Conservation (phyloP, 2,113 vertebrate genomes). For the Copsychus sechellarum region DNA sequence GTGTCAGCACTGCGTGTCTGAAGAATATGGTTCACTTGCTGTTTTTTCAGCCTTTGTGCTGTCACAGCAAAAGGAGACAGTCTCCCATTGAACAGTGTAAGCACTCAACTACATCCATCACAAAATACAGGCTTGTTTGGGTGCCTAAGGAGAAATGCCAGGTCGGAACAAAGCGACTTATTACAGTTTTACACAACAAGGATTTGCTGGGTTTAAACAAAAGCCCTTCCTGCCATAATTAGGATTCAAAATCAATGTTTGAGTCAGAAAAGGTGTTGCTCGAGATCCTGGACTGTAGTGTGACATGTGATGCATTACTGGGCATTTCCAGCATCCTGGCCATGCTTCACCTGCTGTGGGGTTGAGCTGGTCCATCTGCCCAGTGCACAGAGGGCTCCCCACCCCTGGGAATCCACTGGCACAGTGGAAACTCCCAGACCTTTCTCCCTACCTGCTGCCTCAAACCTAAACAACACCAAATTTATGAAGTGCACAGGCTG, state of each 20-base stretch:
- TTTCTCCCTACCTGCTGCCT: background rate
- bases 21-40: background rate
- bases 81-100: background rate
- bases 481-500: background rate
- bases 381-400: background rate
- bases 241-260: background rate
- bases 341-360: background rate
- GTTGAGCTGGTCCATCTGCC: background rate
- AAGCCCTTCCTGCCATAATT: background rate
- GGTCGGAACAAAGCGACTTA: background rate
- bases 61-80: background rate
- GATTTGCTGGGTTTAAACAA: background rate
- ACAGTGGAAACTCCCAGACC: background rate
- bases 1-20: background rate
- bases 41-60: background rate
- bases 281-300: background rate
- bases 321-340: background rate
- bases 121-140: background rate
- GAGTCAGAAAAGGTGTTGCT: background rate
- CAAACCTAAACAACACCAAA: background rate
- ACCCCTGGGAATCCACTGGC: background rate
- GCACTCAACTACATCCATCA: background rate
- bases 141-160: background rate
- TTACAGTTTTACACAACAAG: background rate
- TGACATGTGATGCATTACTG: background rate